Conservation (phyloP, 2,888 invertebrate genomes). For the Hipparchia sbordonii region DNA sequence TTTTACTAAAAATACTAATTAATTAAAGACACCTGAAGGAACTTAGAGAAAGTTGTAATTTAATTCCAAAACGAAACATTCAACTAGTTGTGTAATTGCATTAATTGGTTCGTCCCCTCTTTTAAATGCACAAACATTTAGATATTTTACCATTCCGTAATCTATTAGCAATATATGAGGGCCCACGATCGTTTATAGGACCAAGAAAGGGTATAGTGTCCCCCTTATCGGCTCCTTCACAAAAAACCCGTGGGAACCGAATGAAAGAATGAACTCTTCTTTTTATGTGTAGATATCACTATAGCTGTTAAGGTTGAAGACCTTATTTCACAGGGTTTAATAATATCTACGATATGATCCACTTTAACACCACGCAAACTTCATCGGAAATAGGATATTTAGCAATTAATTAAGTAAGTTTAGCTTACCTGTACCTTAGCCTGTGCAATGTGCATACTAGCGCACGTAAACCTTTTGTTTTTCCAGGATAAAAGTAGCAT, state of each 20-base stretch:
- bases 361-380: slow-evolving; percentile 36
- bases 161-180: slow-evolving; percentile 80
- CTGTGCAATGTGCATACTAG: too few species aligned
- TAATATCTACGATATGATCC: slow-evolving; percentile 44
- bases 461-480: neutral
- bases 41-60: slow-evolving; percentile 42
- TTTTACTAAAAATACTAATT: slow-evolving; percentile 33
- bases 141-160: slow-evolving; percentile 69
- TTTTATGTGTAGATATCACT: slow-evolving; percentile 62
- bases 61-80: slow-evolving; percentile 45
- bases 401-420: neutral
- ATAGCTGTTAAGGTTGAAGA: slow-evolving; percentile 63
- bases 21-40: slow-evolving; percentile 38
- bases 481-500: too few species aligned
- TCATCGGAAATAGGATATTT: neutral
- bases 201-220: slow-evolving; percentile 78
- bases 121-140: slow-evolving; percentile 63
- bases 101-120: slow-evolving; percentile 57
- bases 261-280: slow-evolving; percentile 72
- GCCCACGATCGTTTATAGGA: slow-evolving; percentile 70
- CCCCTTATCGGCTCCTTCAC: slow-evolving; percentile 77
- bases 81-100: slow-evolving; percentile 46
- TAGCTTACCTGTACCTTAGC: neutral
- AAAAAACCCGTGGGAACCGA: slow-evolving; percentile 80
- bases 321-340: slow-evolving; percentile 57